Conservation (phyloP, 2,888 invertebrate genomes). For the Ormyrus pomaceus region DNA sequence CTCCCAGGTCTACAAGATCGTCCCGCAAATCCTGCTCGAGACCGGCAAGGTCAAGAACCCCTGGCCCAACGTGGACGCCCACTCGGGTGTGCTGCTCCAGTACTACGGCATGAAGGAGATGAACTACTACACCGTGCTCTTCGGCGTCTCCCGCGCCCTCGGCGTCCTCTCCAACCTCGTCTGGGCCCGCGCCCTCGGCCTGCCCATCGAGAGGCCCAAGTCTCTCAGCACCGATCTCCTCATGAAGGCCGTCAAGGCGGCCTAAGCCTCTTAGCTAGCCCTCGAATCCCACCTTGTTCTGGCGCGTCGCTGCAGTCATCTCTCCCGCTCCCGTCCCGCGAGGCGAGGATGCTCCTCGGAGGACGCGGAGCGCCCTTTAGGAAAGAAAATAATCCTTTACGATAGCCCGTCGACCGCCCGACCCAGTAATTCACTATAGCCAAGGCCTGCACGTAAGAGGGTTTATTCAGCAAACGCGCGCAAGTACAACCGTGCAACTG, state of each 20-base stretch:
- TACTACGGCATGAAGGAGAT: conserved; percentile 92
- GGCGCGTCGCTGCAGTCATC: too few species aligned
- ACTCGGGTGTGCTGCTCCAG: conserved; percentile 87
- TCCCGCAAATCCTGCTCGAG: conserved; percentile 93
- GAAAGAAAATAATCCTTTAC: neutral
- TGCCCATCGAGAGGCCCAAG: conserved; percentile 91
- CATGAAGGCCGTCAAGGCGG: conserved; percentile 71
- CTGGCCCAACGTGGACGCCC: conserved; percentile 99
- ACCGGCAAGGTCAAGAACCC: conserved; percentile 98
- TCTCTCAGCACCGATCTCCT: conserved; percentile 79
- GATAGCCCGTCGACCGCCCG: neutral
- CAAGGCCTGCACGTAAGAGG: neutral
- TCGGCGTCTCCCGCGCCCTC: conserved; percentile 91
- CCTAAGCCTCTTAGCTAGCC: conserved; percentile 17
- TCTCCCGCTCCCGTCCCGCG: too few species aligned
- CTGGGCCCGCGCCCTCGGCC: conserved; percentile 89
- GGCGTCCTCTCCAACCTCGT: conserved; percentile 88
- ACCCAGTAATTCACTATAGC: neutral
- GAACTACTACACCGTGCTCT: conserved; percentile 93
- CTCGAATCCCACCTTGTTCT: too few species aligned
- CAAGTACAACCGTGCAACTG: conserved; percentile 23
- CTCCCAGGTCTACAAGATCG: conserved; percentile 92
- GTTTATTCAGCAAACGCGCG: conserved; percentile 16
- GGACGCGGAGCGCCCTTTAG: too few species aligned
- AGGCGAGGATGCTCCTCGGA: too few species aligned